Conservation (phyloP, 1,140 invertebrate species). For the Ganaspis sp. region DNA sequence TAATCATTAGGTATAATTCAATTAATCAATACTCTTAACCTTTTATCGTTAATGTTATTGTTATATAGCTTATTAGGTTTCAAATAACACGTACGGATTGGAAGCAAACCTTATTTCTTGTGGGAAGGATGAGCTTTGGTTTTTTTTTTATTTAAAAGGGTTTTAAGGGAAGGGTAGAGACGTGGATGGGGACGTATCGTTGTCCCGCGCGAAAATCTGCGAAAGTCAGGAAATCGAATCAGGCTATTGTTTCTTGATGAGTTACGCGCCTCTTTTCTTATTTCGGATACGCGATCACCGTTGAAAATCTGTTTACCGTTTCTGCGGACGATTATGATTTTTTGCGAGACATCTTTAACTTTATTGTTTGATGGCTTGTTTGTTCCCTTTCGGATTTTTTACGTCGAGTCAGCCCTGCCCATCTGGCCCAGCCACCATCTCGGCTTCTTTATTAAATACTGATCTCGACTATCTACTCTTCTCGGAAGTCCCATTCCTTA, state of each 20-base stretch:
- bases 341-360: constrained; percentile 41
- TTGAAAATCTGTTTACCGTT: constrained; percentile 31
- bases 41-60: constrained; percentile 69
- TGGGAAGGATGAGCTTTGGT: constrained; percentile 48
- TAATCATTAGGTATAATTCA: constrained; percentile 51
- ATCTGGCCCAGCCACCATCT: constrained; percentile 60
- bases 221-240: constrained; percentile 58
- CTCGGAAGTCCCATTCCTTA: constrained; percentile 45
- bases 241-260: constrained; percentile 36
- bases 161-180: constrained; percentile 57
- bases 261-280: constrained; percentile 32
- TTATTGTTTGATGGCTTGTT: constrained; percentile 38
- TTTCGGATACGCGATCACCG: constrained; percentile 16
- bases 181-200: constrained; percentile 59
- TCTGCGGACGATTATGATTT: constrained; percentile 49
- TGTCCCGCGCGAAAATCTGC: constrained; percentile 58
- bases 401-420: constrained; percentile 49
- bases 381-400: constrained; percentile 28
- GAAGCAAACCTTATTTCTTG: constrained; percentile 72
- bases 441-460: constrained; percentile 44
- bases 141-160: constrained; percentile 56
- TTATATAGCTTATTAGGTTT: constrained; percentile 74
- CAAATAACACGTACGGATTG: constrained; percentile 71
- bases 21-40: constrained; percentile 69
- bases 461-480: constrained; percentile 43